Evolutionary conservation across 2,888 invertebrate genomes (phyloP).

Genomic region (Drosophila kokeensis): DNA sequence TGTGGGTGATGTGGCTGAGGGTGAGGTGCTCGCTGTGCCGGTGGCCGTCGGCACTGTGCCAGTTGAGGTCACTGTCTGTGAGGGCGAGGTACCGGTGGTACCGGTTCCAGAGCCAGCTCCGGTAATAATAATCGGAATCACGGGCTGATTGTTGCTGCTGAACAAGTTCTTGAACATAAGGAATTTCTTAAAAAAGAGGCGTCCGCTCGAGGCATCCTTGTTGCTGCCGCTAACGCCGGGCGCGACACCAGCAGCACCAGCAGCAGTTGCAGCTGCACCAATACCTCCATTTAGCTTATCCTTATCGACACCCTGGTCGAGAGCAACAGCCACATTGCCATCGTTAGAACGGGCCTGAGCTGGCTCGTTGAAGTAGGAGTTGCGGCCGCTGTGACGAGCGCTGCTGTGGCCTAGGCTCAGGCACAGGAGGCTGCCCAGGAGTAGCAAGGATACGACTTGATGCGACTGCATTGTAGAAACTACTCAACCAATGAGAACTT

Average conservation of each 20-base stretch:
- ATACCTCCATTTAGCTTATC: constrained; percentile 28
- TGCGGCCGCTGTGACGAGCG: constrained; percentile 40
- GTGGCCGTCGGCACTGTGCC: constrained; percentile 46
- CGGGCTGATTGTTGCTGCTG: constrained; percentile 67
- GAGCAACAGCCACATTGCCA: constrained; percentile 26
- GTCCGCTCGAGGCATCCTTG: constrained; percentile 77
- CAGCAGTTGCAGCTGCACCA: constrained; percentile 4
- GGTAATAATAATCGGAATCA: constrained; percentile 82
- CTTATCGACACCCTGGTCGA: constrained; percentile 33
- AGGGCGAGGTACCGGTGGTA: constrained; percentile 20
- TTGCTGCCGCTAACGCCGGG: constrained; percentile 24
- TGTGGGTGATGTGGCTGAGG: constrained; percentile 6
- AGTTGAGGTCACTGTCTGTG: constrained; percentile 54
- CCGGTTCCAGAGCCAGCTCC: constrained; percentile 52
- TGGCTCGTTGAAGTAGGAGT: constrained; percentile 53
- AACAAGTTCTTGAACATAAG: constrained; percentile 79
- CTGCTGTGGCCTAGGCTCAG: background rate
- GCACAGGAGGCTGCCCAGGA: constrained; percentile 48
- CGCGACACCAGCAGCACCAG: constrained; percentile 6
- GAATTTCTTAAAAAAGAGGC: constrained; percentile 81
- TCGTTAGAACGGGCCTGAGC: constrained; percentile 56
- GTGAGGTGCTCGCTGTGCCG: constrained; percentile 48
- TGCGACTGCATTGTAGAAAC: constrained; percentile 54
- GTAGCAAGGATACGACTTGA: constrained; percentile 43
- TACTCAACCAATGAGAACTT: constrained; percentile 70